Evolutionary conservation across 2,113 vertebrate species (phyloP), one percentile per base, ranked within the genome.

Genomic region (Caranx ignobilis): DNA sequence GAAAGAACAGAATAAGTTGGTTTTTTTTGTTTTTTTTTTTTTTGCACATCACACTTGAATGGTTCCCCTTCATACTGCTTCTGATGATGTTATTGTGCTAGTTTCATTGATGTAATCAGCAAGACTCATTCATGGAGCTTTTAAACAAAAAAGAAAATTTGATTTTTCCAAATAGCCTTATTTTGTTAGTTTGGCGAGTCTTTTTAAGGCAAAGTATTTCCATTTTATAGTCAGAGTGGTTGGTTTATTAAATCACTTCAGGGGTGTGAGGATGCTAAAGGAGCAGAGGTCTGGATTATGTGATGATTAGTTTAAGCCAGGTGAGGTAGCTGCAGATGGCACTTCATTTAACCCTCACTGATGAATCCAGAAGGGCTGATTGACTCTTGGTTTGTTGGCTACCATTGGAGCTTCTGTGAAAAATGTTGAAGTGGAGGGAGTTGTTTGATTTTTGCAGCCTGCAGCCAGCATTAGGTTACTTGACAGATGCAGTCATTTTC

Each of bases 401-500:
- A 26, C 68, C 75, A 43, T 9, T 64, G 56, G 61, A 48, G 43
- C 19, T 32, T 59, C 59, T 31, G 31, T 54, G 34, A 69, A 76
- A 62, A 75, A 68, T 56, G 48, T 26, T 19, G 2, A 16, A 32
- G 21, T 37, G 35, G 52, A 80, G 65, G 54, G 45, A 77, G 59
- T 73, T 70, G 72, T 81, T 63, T 77, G 21, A 31, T 59, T 13
- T 66, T 73, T 81, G 39, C 62, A 62, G 54, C 47, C 67, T 50
- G 41, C 47, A 54, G 48, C 57, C n/a, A 60, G 26, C 55, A 65
- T 6, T 61, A 6, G 18, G 31, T 72, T 56, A 80, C 56, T 75
- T 80, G 34, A 62, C 66, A 81, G 34, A 78, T 66, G 56, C 62
- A 47, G 73, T 76, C 71, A 79, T 84, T 52, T 75, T 13, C 39